phyloP scores from a whole-genome alignment of 2,797 vertebrate species.

The Artibeus lituratus region DNA sequence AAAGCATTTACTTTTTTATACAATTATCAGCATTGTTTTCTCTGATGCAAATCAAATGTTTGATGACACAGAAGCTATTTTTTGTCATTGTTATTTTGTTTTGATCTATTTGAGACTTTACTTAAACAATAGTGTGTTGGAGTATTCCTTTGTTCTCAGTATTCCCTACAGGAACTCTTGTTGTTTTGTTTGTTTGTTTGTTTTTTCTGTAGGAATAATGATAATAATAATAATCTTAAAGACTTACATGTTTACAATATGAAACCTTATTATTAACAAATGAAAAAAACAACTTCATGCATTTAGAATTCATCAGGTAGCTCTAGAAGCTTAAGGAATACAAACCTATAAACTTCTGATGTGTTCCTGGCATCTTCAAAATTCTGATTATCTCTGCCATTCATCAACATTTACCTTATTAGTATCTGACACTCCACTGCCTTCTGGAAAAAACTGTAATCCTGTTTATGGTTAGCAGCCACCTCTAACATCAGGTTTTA shows the following conservation, averaged over 20 bases:
- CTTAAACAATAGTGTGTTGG: background rate
- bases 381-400: background rate
- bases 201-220: background rate
- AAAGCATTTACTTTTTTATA: background rate
- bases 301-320: background rate
- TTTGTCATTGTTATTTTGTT: background rate
- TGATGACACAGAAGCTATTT: background rate
- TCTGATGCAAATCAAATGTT: background rate
- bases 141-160: background rate
- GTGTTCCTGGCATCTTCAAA: background rate
- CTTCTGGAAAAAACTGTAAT: background rate
- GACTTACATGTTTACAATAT: background rate
- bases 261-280: background rate
- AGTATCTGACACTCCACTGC: background rate
- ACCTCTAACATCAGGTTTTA: background rate
- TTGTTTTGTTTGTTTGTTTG: no score
- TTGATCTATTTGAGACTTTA: slow-evolving; percentile 32
- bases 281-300: background rate
- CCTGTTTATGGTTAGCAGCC: background rate
- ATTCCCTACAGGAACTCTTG: background rate
- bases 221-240: slow-evolving; percentile 2
- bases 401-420: background rate
- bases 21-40: background rate
- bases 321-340: background rate
- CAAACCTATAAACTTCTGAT: background rate